phyloP scores from a whole-genome alignment of 2,888 invertebrate species.

The Aphelenchoides bicaudatus region DNA sequence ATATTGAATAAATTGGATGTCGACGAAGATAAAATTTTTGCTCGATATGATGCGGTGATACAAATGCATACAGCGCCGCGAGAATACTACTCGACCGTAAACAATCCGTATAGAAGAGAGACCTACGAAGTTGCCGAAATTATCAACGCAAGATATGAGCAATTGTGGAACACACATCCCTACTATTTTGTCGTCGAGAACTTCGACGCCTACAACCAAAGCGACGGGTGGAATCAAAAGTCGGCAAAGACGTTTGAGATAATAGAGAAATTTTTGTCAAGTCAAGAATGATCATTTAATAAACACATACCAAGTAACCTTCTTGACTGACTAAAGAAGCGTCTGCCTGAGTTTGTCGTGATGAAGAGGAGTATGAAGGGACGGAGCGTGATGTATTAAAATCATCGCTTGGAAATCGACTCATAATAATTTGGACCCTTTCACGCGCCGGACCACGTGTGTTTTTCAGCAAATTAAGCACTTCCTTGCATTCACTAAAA shows the following conservation, averaged over 20 bases:
- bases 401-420: constrained; percentile 36
- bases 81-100: constrained; percentile 28
- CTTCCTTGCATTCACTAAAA: constrained; percentile 76
- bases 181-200: constrained; percentile 27
- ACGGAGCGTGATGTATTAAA: constrained; percentile 18
- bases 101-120: constrained; percentile 29
- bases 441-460: constrained; percentile 40
- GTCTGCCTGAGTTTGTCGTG: constrained; percentile 20
- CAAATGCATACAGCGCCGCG: constrained; percentile 35
- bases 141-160: constrained; percentile 27
- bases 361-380: neutral
- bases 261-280: constrained; percentile 14
- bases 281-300: constrained; percentile 1
- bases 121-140: constrained; percentile 26
- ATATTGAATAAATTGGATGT: constrained; percentile 23
- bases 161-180: constrained; percentile 27
- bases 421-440: constrained; percentile 45
- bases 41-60: constrained; percentile 31
- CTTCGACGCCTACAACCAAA: constrained; percentile 19
- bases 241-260: constrained; percentile 20
- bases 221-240: constrained; percentile 28
- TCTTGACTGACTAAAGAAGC: constrained; percentile 34
- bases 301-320: constrained; percentile 39
- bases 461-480: constrained; percentile 71
- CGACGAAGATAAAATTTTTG: constrained; percentile 25